These are phyloP conservation scores for Halcyon chelicuti DNA, from an alignment of 2,797 vertebrate species.

Conservation along the genomic window DNA sequence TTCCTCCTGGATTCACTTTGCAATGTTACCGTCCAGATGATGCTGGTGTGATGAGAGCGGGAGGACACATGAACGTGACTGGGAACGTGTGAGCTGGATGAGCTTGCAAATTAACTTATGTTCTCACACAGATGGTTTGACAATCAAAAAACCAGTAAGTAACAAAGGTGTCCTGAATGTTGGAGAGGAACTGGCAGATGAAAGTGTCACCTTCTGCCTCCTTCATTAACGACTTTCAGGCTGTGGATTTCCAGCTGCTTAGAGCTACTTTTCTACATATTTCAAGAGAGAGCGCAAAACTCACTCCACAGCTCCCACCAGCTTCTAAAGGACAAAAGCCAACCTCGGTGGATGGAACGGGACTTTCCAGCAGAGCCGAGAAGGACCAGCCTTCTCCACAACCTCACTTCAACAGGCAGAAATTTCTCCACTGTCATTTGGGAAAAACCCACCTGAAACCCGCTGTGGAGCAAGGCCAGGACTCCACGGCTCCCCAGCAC, in stretches of 20 bases:
- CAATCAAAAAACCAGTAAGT: neutral
- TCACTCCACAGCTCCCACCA: neutral
- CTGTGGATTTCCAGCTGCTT: neutral
- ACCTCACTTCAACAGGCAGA: neutral
- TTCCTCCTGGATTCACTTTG: neutral
- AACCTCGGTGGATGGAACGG: neutral
- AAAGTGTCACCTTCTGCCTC: neutral
- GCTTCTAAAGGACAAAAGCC: neutral
- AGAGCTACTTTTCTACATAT: fast-evolving
- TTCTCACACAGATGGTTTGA: neutral
- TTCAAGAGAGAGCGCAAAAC: neutral
- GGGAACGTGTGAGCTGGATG: neutral
- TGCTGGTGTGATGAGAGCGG: neutral
- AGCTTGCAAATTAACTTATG: constrained; percentile 25
- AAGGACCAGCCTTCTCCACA: neutral
- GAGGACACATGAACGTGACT: neutral
- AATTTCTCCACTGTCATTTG: neutral
- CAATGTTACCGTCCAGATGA: neutral
- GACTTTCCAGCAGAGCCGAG: neutral
- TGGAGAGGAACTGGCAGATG: neutral
- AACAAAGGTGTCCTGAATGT: neutral
- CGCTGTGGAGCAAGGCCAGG: neutral
- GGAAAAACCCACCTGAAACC: neutral
- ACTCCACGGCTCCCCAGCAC: neutral
- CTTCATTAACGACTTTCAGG: neutral